Evolutionary conservation across 2,888 invertebrate genomes (phyloP).

Genomic region (Drepanosiphum platanoidis): DNA sequence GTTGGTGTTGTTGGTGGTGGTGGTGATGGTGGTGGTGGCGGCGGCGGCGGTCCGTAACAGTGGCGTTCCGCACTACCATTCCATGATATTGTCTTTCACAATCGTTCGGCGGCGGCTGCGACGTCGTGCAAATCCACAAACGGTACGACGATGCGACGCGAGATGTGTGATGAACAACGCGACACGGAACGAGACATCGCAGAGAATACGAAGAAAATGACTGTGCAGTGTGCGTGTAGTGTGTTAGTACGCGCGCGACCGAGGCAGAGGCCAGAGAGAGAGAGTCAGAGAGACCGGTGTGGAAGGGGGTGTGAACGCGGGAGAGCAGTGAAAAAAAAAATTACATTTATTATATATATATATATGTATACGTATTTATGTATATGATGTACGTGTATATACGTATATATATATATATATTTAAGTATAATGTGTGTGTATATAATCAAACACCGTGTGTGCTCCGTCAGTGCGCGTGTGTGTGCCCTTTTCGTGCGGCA

Average conservation of each 20-base stretch:
- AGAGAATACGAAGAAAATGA: constrained; percentile 35
- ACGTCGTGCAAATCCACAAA: neutral
- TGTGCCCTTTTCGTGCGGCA: constrained; percentile 16
- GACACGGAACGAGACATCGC: constrained; percentile 53
- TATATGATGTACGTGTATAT: neutral
- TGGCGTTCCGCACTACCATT: constrained; percentile 50
- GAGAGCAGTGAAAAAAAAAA: neutral
- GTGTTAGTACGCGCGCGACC: neutral
- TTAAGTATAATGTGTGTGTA: neutral
- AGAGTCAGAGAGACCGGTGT: neutral
- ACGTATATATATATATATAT: neutral
- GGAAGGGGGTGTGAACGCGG: neutral
- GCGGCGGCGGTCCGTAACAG: constrained; percentile 52
- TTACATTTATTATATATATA: neutral
- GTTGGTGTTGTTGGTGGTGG: constrained; percentile 22
- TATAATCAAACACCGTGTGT: neutral
- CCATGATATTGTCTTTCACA: constrained; percentile 59
- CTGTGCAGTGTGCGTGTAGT: neutral
- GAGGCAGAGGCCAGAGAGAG: neutral
- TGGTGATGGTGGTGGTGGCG: neutral
- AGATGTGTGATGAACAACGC: constrained; percentile 15
- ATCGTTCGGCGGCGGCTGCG: constrained; percentile 25
- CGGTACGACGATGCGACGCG: constrained; percentile 33
- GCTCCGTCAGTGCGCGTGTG: neutral
- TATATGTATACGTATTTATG: neutral